These are phyloP conservation scores for Chaetophractus vellerosus DNA, from an alignment of 2,797 vertebrate genomes.

Conservation along the genomic window DNA sequence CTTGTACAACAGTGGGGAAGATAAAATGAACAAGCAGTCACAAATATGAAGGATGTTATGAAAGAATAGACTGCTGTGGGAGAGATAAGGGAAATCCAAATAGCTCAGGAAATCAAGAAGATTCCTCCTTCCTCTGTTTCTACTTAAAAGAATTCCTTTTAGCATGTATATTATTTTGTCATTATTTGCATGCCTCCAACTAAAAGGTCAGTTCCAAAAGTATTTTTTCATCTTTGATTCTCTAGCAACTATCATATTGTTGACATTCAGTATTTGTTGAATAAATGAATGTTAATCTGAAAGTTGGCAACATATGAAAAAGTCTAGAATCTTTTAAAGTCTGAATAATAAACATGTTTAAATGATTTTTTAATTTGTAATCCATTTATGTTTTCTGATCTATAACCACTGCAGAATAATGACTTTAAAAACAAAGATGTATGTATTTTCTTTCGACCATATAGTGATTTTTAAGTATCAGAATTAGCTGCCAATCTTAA, in stretches of 20 bases:
- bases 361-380: conserved; percentile 13
- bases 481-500: conserved; percentile 26
- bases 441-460: conserved; percentile 10
- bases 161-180: neutral
- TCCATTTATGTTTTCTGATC: conserved; percentile 23
- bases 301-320: conserved; percentile 4
- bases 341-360: conserved; percentile 18
- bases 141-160: conserved; percentile 31
- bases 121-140: neutral
- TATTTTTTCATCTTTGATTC: neutral
- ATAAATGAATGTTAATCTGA: conserved; percentile 44
- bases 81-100: neutral
- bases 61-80: neutral
- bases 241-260: neutral
- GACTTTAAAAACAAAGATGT: conserved; percentile 50
- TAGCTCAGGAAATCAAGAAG: neutral
- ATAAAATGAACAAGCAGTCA: neutral
- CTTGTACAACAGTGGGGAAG: neutral
- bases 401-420: neutral
- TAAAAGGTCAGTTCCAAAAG: neutral
- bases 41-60: neutral
- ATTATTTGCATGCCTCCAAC: neutral
- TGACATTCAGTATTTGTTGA: neutral
- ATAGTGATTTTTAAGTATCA: neutral
- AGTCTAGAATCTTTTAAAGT: conserved; percentile 37